Conservation (phyloP, 2,888 invertebrate species). For the Cepaea hortensis region DNA sequence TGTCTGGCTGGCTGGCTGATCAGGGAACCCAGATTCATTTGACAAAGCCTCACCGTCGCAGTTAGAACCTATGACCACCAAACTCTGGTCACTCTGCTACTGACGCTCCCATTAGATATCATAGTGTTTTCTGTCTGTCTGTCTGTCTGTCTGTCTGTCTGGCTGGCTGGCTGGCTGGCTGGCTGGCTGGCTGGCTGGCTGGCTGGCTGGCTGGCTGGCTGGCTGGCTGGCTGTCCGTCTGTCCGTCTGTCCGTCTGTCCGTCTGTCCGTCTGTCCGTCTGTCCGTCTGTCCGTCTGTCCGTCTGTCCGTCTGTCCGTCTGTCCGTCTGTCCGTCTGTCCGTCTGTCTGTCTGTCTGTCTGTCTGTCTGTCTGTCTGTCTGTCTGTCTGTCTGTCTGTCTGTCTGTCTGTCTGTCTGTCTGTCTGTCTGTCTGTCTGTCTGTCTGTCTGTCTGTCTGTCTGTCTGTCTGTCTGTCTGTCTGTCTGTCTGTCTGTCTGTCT, state of each 20-base stretch:
- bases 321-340: constrained; percentile 7
- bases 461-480: constrained; percentile 16
- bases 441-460: constrained; percentile 19
- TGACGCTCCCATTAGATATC: too few species aligned
- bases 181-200: too few species aligned
- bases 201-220: background rate
- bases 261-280: background rate
- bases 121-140: too few species aligned
- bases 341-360: constrained; percentile 1
- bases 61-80: too few species aligned
- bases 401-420: constrained; percentile 4
- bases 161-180: too few species aligned
- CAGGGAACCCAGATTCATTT: too few species aligned
- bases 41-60: too few species aligned
- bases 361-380: constrained; percentile 1
- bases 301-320: constrained; percentile 26
- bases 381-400: background rate
- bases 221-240: too few species aligned
- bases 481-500: constrained; percentile 15
- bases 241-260: background rate
- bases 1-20: too few species aligned
- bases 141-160: too few species aligned
- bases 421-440: constrained; percentile 16
- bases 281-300: constrained; percentile 14
- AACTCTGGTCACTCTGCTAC: too few species aligned